phyloP scores from a whole-genome alignment of 2,113 vertebrate species.

The Cardinalis cardinalis region DNA sequence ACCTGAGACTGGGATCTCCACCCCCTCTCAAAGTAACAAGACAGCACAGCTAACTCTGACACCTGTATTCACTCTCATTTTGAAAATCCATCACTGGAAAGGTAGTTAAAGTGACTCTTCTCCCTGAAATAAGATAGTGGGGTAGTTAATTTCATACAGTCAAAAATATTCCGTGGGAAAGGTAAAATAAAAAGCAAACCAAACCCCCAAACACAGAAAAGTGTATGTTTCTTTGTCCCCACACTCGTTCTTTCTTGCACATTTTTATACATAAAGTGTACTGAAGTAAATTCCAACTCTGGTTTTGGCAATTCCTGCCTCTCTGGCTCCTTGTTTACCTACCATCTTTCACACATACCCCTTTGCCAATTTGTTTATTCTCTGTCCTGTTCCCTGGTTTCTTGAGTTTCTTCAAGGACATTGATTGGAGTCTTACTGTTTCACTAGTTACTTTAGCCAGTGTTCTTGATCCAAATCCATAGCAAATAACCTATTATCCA shows the following conservation, averaged over 20 bases:
- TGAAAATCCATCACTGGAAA: not conserved
- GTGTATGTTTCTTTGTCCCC: not conserved
- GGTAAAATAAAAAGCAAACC: not conserved
- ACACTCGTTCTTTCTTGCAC: not conserved
- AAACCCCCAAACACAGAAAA: not conserved
- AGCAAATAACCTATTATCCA: slow-evolving; percentile 46
- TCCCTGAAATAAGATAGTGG: not conserved
- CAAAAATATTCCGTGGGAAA: not conserved
- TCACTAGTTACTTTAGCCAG: not conserved
- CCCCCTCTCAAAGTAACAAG: not conserved
- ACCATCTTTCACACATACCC: slow-evolving; percentile 32
- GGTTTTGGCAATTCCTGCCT: slow-evolving; percentile 14
- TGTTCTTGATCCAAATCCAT: slow-evolving; percentile 32
- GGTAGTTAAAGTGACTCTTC: not conserved
- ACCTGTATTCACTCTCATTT: not conserved
- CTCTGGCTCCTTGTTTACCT: slow-evolving; percentile 32
- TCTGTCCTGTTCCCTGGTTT: not conserved
- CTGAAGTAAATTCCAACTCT: not conserved
- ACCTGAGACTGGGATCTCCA: not conserved
- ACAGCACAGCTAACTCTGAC: not conserved
- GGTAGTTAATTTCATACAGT: not conserved
- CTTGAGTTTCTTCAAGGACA: slow-evolving; percentile 35
- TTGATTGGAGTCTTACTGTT: slow-evolving; percentile 9
- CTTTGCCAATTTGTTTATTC: slow-evolving; percentile 2
- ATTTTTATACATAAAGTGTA: not conserved